These are phyloP conservation scores for Acanthisitta chloris DNA, from an alignment of 2,113 vertebrate species.

Conservation along the genomic window DNA sequence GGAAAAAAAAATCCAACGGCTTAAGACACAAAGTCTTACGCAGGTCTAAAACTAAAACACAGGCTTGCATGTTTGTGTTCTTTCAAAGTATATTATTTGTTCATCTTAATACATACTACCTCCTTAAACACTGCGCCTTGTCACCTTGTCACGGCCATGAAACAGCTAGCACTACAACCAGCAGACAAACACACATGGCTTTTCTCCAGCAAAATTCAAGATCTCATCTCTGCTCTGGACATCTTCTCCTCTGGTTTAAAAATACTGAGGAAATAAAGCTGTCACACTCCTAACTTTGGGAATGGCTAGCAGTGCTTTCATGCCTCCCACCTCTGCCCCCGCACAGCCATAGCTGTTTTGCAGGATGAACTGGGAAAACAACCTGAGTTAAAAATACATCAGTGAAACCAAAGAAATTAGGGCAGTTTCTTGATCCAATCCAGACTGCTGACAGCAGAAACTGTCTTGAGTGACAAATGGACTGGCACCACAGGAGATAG, in stretches of 20 bases:
- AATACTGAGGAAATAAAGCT: accelerated
- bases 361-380: background rate
- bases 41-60: background rate
- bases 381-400: accelerated
- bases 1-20: accelerated
- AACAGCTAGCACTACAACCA: background rate
- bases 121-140: background rate
- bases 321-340: background rate
- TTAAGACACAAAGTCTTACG: background rate
- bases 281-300: background rate
- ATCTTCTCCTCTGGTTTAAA: background rate
- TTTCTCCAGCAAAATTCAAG: background rate
- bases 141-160: background rate
- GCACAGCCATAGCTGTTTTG: background rate
- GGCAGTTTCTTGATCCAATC: background rate
- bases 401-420: background rate
- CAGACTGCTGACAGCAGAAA: background rate
- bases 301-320: background rate
- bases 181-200: background rate
- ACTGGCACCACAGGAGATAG: background rate
- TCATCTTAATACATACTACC: background rate
- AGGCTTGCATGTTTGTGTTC: background rate
- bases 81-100: background rate
- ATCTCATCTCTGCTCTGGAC: background rate
- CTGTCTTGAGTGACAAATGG: background rate